A percentile compares a stretch with the other conserved stretches of the same genome.
Conservation (phyloP, 92 coral and sea anemone species). For the Parazoanthus atlanticus region DNA sequence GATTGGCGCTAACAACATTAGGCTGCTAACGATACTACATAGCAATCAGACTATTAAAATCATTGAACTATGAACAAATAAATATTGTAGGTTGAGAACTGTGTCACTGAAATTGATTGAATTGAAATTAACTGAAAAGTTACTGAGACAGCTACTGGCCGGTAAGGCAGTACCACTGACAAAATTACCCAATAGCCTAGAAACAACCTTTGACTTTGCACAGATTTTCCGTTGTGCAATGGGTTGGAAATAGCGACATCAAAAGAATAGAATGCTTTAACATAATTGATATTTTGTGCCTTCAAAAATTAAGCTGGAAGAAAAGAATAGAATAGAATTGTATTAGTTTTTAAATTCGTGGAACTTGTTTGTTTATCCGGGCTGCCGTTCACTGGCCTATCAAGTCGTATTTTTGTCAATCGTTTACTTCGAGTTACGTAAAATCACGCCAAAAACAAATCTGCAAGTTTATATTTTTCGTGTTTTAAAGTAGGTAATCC, state of each 20-base stretch:
- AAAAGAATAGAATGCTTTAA: background rate
- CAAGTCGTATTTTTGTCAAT: background rate
- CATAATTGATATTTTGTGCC: slow-evolving; percentile 26
- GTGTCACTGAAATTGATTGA: background rate
- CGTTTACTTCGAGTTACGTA: background rate
- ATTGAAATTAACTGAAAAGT: background rate
- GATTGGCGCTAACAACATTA: slow-evolving; percentile 25
- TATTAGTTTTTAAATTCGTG: background rate
- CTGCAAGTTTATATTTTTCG: too few species aligned
- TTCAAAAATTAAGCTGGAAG: background rate
- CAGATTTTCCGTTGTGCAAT: background rate
- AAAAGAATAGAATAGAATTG: background rate
- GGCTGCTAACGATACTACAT: slow-evolving; percentile 6
- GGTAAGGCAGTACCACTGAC: background rate
- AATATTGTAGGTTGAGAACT: background rate
- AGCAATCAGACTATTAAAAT: slow-evolving; percentile 17
- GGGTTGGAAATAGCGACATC: slow-evolving; percentile 5
- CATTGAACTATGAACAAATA: background rate
- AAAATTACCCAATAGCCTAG: background rate
- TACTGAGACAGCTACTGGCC: background rate
- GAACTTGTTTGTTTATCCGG: background rate
- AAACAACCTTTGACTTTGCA: background rate
- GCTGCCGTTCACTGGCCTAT: too few species aligned
- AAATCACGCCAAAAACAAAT: too few species aligned
- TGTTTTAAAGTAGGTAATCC: too few species aligned